A percentile compares a stretch with the other conserved stretches of the same genome.
Evolutionary conservation across 2,113 vertebrate species (phyloP).

Genomic region (Periophthalmus modestus): DNA sequence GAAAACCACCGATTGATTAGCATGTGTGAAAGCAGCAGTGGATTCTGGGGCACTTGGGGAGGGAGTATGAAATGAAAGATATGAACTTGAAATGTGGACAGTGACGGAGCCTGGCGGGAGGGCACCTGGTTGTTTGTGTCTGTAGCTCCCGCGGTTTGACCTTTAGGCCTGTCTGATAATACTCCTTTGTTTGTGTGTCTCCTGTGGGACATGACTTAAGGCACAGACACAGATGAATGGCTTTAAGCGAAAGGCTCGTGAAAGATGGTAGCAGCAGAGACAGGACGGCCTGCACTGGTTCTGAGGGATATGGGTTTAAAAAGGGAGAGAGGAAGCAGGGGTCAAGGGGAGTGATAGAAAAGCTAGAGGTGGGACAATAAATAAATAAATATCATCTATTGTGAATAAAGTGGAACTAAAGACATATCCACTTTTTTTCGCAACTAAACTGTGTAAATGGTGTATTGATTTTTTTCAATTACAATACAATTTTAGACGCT

Average conservation of each 20-base stretch:
- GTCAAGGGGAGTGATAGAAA: background rate
- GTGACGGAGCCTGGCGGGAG: slow-evolving; percentile 50
- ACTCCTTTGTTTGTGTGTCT: slow-evolving; percentile 33
- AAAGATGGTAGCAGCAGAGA: slow-evolving; percentile 11
- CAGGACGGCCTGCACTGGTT: background rate
- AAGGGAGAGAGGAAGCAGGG: background rate
- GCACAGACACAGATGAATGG: background rate
- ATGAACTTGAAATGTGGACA: slow-evolving; percentile 37
- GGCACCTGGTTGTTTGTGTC: slow-evolving; percentile 29
- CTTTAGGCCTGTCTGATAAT: slow-evolving; percentile 48
- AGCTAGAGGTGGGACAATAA: background rate
- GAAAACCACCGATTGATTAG: background rate
- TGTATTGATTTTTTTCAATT: too few species aligned
- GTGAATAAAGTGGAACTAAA: too few species aligned
- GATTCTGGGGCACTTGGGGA: slow-evolving; percentile 33
- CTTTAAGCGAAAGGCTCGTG: slow-evolving; percentile 8
- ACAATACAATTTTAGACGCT: too few species aligned
- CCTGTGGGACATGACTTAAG: slow-evolving; percentile 15
- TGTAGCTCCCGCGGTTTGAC: slow-evolving; percentile 38
- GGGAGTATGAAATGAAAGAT: slow-evolving; percentile 12
- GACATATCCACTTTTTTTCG: too few species aligned
- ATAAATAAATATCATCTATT: too few species aligned
- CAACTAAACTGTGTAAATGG: too few species aligned
- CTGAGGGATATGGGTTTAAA: background rate
- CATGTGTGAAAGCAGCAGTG: slow-evolving; percentile 7